These are phyloP conservation scores for Eulithis testata DNA, from an alignment of 2,888 invertebrate genomes.

Conservation along the genomic window DNA sequence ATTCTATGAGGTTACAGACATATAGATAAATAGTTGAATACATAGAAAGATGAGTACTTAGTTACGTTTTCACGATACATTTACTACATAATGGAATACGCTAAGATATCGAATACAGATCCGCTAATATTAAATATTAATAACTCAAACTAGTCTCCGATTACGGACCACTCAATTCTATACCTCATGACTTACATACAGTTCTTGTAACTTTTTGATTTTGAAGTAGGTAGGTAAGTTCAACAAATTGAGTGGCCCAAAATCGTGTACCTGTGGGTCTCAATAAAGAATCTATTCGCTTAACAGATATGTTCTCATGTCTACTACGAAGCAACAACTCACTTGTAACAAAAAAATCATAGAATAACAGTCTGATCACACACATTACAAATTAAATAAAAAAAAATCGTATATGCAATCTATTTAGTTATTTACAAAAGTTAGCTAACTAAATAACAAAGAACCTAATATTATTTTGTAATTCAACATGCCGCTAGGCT, in stretches of 20 bases:
- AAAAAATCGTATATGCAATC: constrained; percentile 73
- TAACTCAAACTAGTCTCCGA: constrained; percentile 55
- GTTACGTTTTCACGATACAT: constrained; percentile 61
- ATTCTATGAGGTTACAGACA: constrained; percentile 77
- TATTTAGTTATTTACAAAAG: constrained; percentile 83
- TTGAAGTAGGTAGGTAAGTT: background rate
- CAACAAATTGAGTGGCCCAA: constrained; percentile 3
- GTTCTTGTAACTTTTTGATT: background rate
- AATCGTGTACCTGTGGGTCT: constrained; percentile 7
- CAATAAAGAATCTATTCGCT: constrained; percentile 59
- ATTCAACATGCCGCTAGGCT: constrained; percentile 63
- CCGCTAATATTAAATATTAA: constrained; percentile 51
- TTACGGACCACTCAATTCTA: constrained; percentile 13
- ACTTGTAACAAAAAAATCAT: constrained; percentile 83
- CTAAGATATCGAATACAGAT: constrained; percentile 56
- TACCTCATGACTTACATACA: no score
- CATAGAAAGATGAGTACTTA: constrained; percentile 56
- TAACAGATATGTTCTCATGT: constrained; percentile 77
- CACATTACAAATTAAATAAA: constrained; percentile 84
- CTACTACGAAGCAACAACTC: constrained; percentile 79
- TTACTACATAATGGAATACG: constrained; percentile 57
- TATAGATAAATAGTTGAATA: constrained; percentile 65
- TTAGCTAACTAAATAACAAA: constrained; percentile 85
- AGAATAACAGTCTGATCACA: constrained; percentile 83
- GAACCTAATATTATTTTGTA: constrained; percentile 78